phyloP scores from a whole-genome alignment of 2,113 vertebrate species.

The Murina feae region DNA sequence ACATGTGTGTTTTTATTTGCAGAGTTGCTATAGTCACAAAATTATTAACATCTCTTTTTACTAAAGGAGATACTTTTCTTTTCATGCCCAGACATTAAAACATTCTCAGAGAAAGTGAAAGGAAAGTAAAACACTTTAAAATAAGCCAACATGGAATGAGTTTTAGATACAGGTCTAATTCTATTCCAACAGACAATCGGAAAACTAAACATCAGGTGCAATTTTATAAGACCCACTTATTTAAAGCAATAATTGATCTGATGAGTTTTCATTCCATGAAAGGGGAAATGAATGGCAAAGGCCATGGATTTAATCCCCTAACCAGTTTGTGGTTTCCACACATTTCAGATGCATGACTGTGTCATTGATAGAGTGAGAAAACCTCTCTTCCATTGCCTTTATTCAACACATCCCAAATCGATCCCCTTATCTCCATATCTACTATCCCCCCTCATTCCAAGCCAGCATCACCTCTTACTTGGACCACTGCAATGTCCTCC shows the following conservation, averaged over 20 bases:
- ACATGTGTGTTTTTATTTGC: not conserved
- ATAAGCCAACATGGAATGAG: not conserved
- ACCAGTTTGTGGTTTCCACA: not conserved
- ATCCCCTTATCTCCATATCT: not conserved
- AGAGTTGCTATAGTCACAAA: not conserved
- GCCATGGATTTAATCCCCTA: not conserved
- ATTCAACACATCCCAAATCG: not conserved
- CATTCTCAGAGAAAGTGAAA: not conserved
- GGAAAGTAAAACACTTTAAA: constrained; percentile 19
- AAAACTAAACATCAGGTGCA: constrained; percentile 25
- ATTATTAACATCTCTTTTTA: not conserved
- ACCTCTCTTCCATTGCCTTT: not conserved
- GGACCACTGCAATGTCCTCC: not conserved
- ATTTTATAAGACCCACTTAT: not conserved
- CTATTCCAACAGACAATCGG: not conserved
- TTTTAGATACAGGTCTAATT: not conserved
- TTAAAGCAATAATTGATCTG: not conserved
- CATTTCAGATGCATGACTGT: not conserved
- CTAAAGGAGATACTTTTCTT: constrained; percentile 1
- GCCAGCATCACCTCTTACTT: not conserved
- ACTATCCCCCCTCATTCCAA: not conserved
- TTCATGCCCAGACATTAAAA: not conserved
- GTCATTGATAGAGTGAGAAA: not conserved
- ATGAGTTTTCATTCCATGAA: not conserved
- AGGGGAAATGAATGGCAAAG: not conserved